Evolutionary conservation across 92 coral and sea anemone species (phyloP).

Genomic region (Siderastrea radians): DNA sequence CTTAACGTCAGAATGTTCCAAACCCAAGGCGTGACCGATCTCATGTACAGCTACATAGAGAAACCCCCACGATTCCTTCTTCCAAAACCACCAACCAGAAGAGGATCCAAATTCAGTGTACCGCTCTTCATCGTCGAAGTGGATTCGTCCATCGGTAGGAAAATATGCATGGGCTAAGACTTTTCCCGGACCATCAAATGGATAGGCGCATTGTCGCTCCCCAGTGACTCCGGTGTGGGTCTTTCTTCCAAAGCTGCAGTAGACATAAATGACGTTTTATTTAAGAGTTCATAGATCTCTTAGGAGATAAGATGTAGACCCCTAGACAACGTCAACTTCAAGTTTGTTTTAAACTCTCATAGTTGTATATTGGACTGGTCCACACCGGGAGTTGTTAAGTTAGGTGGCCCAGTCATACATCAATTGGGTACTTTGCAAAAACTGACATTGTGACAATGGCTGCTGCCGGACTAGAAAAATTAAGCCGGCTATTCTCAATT

Average conservation of each 20-base stretch:
- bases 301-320: too few species aligned
- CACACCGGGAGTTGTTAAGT: too few species aligned
- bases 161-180: slow-evolving; percentile 15
- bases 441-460: too few species aligned
- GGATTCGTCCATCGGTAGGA: slow-evolving; percentile 67
- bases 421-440: too few species aligned
- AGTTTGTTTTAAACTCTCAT: too few species aligned
- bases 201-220: slow-evolving; percentile 53
- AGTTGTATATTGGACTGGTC: too few species aligned
- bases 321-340: too few species aligned
- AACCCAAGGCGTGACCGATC: slow-evolving; percentile 87
- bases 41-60: slow-evolving; percentile 82
- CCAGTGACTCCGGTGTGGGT: slow-evolving; percentile 68
- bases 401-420: too few species aligned
- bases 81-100: slow-evolving; percentile 8
- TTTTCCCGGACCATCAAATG: slow-evolving; percentile 69
- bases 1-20: slow-evolving; percentile 71
- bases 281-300: not conserved
- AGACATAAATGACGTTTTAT: not conserved
- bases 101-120: slow-evolving; percentile 55
- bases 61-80: slow-evolving; percentile 58
- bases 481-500: too few species aligned
- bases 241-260: slow-evolving; percentile 64
- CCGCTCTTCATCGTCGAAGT: slow-evolving; percentile 85
- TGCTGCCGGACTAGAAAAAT: too few species aligned